Conservation (phyloP, 2,888 invertebrate species). For the Parascotia fuliginaria region DNA sequence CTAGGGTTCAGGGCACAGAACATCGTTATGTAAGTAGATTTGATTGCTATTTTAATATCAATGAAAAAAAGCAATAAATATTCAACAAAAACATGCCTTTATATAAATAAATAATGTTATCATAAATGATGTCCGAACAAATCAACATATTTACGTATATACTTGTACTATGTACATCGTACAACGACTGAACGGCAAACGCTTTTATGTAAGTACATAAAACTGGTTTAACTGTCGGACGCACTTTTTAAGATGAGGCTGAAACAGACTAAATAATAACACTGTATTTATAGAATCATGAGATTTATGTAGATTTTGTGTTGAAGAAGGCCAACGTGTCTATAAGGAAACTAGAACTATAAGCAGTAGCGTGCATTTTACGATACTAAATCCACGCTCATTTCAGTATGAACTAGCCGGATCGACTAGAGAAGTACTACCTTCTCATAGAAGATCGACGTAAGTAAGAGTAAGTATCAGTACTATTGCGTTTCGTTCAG, state of each 20-base stretch:
- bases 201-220: slow-evolving; percentile 36
- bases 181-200: neutral
- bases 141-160: neutral
- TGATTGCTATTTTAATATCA: too few species aligned
- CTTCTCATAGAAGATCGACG: too few species aligned
- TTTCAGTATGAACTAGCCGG: too few species aligned
- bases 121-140: neutral
- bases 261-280: slow-evolving; percentile 28
- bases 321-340: neutral
- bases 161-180: neutral
- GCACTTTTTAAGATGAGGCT: slow-evolving; percentile 44
- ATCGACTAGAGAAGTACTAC: too few species aligned
- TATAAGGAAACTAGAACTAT: too few species aligned
- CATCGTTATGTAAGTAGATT: neutral
- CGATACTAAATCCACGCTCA: too few species aligned
- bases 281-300: slow-evolving; percentile 34
- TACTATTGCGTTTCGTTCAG: too few species aligned
- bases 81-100: too few species aligned
- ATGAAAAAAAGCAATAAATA: neutral
- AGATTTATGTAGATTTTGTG: neutral
- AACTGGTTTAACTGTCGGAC: slow-evolving; percentile 44
- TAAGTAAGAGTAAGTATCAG: too few species aligned
- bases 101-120: neutral
- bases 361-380: too few species aligned
- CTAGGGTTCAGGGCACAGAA: too few species aligned